These are phyloP conservation scores for Tonatia bakeri DNA, from an alignment of 2,113 vertebrate species.

Conservation along the genomic window DNA sequence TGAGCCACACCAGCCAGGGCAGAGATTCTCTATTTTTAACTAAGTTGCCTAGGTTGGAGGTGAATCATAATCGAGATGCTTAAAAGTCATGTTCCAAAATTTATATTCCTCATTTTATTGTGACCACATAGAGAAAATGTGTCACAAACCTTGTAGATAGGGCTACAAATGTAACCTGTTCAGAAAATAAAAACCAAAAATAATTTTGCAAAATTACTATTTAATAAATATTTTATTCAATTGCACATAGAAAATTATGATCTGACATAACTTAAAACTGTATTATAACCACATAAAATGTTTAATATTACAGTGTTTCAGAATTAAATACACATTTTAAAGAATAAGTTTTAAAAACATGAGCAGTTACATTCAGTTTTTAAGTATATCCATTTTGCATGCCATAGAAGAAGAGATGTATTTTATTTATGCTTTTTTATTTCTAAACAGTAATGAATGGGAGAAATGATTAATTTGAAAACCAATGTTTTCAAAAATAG, in stretches of 20 bases:
- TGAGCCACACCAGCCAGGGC: no score
- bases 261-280: not conserved
- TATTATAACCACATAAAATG: not conserved
- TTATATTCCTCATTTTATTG: not conserved
- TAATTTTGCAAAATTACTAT: not conserved
- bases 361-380: not conserved
- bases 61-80: not conserved
- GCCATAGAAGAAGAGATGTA: not conserved
- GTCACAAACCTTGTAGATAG: not conserved
- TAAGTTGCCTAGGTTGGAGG: not conserved
- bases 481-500: not conserved
- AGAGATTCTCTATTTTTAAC: not conserved
- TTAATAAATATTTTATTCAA: not conserved
- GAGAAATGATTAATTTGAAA: not conserved
- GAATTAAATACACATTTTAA: not conserved
- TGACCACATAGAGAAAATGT: not conserved
- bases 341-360: not conserved
- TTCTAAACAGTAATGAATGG: not conserved
- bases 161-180: not conserved
- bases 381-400: not conserved
- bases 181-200: not conserved
- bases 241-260: not conserved
- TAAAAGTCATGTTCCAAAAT: not conserved
- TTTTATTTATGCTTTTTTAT: not conserved
- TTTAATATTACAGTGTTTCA: not conserved